Percentiles rank a stretch among this genome's conserved stretches.
These are phyloP conservation scores for Toxotes chatareus DNA, from an alignment of 2,113 vertebrate genomes.

Conservation along the genomic window DNA sequence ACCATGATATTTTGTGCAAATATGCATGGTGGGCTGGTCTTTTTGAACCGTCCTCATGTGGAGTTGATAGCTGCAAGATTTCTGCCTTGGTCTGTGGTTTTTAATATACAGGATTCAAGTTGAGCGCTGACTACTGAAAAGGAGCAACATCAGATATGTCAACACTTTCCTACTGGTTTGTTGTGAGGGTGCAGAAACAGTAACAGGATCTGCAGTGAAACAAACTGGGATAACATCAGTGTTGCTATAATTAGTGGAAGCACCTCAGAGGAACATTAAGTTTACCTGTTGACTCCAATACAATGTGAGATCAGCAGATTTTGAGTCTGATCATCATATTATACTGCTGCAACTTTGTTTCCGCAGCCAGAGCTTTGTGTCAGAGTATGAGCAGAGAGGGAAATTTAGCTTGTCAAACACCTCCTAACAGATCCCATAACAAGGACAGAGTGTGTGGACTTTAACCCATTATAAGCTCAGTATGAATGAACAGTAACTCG, in stretches of 20 bases:
- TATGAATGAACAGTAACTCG: neutral
- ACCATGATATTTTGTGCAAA: too few relatives aligned
- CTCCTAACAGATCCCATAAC: constrained; percentile 17
- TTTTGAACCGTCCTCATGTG: too few relatives aligned
- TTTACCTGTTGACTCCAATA: constrained; percentile 20
- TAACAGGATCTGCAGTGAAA: constrained; percentile 31
- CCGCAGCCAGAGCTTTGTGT: neutral
- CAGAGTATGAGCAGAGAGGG: neutral
- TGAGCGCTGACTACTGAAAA: neutral
- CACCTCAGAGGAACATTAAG: constrained; percentile 1
- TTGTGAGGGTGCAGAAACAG: constrained; percentile 8
- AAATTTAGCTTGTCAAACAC: neutral
- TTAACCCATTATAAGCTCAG: constrained; percentile 12
- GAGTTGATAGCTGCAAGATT: too few relatives aligned
- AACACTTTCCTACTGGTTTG: neutral
- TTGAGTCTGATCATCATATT: neutral
- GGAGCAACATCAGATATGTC: neutral
- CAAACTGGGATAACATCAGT: constrained; percentile 19
- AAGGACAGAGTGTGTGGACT: constrained; percentile 29
- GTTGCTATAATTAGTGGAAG: constrained; percentile 18
- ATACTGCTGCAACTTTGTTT: constrained; percentile 17
- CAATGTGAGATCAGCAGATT: neutral
- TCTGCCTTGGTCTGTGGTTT: neutral
- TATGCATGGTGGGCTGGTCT: too few relatives aligned
- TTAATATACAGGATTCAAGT: neutral